These are phyloP conservation scores for Neolamprologus cancellatus DNA, from an alignment of 2,113 vertebrate genomes.

Conservation along the genomic window DNA sequence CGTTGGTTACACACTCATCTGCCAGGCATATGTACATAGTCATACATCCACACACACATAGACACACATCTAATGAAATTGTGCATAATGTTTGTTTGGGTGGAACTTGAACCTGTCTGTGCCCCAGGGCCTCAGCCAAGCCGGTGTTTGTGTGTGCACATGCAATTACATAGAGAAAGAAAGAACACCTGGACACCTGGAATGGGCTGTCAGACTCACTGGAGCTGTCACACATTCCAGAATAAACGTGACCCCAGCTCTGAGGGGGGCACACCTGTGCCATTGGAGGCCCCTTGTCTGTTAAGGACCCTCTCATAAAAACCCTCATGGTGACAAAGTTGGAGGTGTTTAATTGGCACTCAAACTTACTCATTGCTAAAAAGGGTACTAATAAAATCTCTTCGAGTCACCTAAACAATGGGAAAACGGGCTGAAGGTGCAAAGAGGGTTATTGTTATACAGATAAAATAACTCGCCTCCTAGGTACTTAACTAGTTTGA, in stretches of 20 bases:
- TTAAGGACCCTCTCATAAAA: constrained; percentile 40
- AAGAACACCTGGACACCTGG: constrained; percentile 59
- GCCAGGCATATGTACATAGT: not conserved
- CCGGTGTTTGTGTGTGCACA: constrained; percentile 29
- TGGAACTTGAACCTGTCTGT: constrained; percentile 60
- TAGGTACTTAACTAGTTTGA: constrained; percentile 15
- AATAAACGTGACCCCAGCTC: constrained; percentile 46
- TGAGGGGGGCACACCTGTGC: constrained; percentile 59
- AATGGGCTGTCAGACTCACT: constrained; percentile 26
- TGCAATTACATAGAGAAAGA: constrained; percentile 4
- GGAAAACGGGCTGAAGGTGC: not conserved
- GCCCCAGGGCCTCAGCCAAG: constrained; percentile 32
- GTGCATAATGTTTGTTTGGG: constrained; percentile 57
- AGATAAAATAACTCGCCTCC: not conserved
- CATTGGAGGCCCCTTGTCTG: constrained; percentile 22
- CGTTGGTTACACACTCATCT: constrained; percentile 21
- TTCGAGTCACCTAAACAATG: constrained; percentile 24
- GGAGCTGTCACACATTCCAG: constrained; percentile 49
- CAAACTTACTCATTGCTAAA: constrained; percentile 22
- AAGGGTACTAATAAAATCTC: constrained; percentile 31
- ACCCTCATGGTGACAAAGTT: constrained; percentile 39
- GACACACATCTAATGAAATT: constrained; percentile 20
- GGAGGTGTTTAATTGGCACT: constrained; percentile 53
- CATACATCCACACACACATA: not conserved
- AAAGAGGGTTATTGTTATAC: not conserved